Evolutionary conservation across 2,888 invertebrate species (phyloP), one percentile per base, ranked within the genome.

Genomic region (Aphidoletes aphidimyza): DNA sequence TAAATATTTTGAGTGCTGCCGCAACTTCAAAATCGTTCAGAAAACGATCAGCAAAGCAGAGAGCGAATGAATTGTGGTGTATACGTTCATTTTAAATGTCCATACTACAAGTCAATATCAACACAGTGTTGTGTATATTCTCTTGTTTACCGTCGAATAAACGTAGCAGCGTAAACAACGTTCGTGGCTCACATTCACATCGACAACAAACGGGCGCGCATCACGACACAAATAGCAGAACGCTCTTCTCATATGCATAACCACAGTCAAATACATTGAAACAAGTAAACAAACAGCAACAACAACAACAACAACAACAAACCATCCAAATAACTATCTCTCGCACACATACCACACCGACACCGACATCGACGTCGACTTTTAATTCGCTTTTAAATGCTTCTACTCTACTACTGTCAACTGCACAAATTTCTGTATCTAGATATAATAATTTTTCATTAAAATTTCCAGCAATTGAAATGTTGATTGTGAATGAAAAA

Each of bases 121-220:
- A 69, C 22, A 6, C 22, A 22, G 54, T 14, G 22, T 54, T 14
- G 69, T 69, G 30, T 69, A 30, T 30, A 54, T n/a, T 69, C 69
- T 69, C 30, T 69, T 69, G 69, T 69, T 69, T 69, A 69, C 69
- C 69, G 34, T 69, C 69, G 30, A 69, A n/a, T n/a, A 69, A 69
- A 30, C 34, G 69, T 69, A 69, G n/a, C 14, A 69, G 69, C 34
- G 69, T 69, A 69, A 69, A 69, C 69, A 69, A 69, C 69, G n/a
- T 69, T 69, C 69, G 14, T 69, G 5, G 69, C 69, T 30, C 69
- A 69, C 69, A 69, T 30, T 54, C 54, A 69, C 69, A 69, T n/a
- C n/a, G 14, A n/a, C 26, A 69, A 30, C 17, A 30, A 3, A 17
- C n/a, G n/a, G n/a, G 69, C 26, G 34, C 69, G 69, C 69, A 69